phyloP scores from a whole-genome alignment of 2,888 invertebrate genomes.

The Lasiommata megera region DNA sequence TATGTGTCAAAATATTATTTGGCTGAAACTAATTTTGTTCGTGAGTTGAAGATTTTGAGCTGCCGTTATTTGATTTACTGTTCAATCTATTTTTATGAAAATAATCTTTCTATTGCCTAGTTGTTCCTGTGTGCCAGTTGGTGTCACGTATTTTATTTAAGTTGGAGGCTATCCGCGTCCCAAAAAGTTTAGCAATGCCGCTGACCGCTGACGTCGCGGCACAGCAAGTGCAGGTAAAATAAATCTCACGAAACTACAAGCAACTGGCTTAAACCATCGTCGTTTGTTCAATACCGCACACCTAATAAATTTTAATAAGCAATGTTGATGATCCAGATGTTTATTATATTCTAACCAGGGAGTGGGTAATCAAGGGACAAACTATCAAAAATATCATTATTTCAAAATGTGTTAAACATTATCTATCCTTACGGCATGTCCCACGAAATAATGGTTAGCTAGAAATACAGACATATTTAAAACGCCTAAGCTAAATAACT shows the following conservation, averaged over 20 bases:
- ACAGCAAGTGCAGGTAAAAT: constrained; percentile 84
- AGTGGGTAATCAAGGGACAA: too few species aligned
- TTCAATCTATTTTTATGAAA: not conserved
- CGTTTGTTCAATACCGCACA: too few species aligned
- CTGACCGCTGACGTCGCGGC: constrained; percentile 89
- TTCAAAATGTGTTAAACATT: too few species aligned
- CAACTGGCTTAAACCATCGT: too few species aligned
- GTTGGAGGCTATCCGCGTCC: constrained; percentile 65
- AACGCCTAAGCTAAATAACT: too few species aligned
- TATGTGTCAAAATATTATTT: not conserved
- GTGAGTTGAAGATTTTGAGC: not conserved
- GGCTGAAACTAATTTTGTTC: not conserved
- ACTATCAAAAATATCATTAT: too few species aligned
- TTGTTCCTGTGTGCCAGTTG: constrained; percentile 70
- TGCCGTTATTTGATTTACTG: not conserved
- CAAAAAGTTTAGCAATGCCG: constrained; percentile 80
- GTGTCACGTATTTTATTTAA: constrained; percentile 75
- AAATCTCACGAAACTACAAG: constrained; percentile 1
- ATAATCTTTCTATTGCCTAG: constrained; percentile 35
- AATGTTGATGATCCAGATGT: too few species aligned
- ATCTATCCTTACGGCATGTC: too few species aligned
- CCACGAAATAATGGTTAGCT: too few species aligned
- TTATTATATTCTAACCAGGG: too few species aligned
- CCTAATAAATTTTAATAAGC: too few species aligned
- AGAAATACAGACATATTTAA: too few species aligned